Evolutionary conservation across 2,113 vertebrate genomes (phyloP).

Genomic region (Emydocephalus ijimae): DNA sequence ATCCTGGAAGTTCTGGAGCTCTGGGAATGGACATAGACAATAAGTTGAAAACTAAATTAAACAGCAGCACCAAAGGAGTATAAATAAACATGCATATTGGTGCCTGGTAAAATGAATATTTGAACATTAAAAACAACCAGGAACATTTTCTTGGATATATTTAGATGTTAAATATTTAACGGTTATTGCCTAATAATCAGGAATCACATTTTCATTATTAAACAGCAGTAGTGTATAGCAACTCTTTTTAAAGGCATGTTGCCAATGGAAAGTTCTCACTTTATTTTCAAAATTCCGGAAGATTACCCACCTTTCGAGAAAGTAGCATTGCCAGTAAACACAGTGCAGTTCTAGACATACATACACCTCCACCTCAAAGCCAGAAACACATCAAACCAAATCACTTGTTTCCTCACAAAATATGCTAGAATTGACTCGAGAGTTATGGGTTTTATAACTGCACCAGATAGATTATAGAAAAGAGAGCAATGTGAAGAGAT

Average conservation of each 20-base stretch:
- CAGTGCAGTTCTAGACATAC: neutral
- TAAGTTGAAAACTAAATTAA: neutral
- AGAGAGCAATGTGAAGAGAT: neutral
- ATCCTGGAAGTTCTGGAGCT: neutral
- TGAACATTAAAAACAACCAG: constrained; percentile 39
- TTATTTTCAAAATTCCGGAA: constrained; percentile 9
- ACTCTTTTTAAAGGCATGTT: constrained; percentile 17
- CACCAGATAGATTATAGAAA: neutral
- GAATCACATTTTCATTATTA: constrained; percentile 5
- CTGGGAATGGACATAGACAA: neutral
- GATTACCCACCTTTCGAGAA: constrained; percentile 18
- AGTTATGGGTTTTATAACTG: neutral
- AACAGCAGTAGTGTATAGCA: neutral
- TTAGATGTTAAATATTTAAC: constrained; percentile 40
- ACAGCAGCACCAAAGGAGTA: too few species aligned
- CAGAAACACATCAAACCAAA: constrained; percentile 47
- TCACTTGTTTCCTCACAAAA: constrained; percentile 58
- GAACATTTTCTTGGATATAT: neutral
- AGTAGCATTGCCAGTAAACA: constrained; percentile 31
- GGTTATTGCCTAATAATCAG: constrained; percentile 28
- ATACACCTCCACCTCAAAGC: constrained; percentile 18
- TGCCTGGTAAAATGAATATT: constrained; percentile 19
- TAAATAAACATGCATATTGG: neutral
- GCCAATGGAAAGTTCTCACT: constrained; percentile 32
- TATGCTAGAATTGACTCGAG: constrained; percentile 55